A percentile compares a stretch with the other conserved stretches of the same genome.
Conservation (phyloP, 2,888 invertebrate species). For the Phragmatobia fuliginosa region DNA sequence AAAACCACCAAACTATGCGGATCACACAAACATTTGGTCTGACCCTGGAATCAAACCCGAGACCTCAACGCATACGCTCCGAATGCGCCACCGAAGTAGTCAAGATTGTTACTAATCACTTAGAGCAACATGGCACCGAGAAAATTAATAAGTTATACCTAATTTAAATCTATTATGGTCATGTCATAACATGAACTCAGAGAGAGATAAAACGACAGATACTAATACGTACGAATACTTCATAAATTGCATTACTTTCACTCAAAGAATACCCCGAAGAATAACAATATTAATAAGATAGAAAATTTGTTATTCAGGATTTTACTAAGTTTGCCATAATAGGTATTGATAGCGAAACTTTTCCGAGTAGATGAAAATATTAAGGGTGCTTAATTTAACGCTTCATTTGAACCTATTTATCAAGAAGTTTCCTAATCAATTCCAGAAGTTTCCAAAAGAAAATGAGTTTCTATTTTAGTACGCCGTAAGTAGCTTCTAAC, state of each 20-base stretch:
- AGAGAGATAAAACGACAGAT: too few relatives aligned
- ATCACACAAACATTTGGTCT: too few relatives aligned
- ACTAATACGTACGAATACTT: too few relatives aligned
- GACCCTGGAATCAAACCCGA: too few relatives aligned
- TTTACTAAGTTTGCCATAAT: not conserved
- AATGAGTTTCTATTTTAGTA: not conserved
- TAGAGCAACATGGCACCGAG: too few relatives aligned
- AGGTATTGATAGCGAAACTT: not conserved
- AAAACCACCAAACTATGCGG: too few relatives aligned
- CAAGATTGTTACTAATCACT: too few relatives aligned
- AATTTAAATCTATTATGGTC: not conserved
- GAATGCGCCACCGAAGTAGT: too few relatives aligned
- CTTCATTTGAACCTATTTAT: not conserved
- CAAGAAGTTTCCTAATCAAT: not conserved
- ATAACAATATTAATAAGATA: not conserved
- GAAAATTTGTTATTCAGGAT: not conserved
- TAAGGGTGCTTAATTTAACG: not conserved
- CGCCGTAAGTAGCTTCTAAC: not conserved
- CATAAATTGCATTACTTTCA: not conserved
- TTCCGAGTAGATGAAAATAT: not conserved
- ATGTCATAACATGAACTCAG: not conserved
- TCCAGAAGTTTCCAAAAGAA: too few relatives aligned
- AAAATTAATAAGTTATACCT: too few relatives aligned
- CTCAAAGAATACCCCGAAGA: not conserved
- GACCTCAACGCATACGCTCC: too few relatives aligned